Percentiles rank a stretch among this genome's conserved stretches.
Evolutionary conservation across 2,797 vertebrate species (phyloP).

Genomic region (Hypotaenidia okinawae): DNA sequence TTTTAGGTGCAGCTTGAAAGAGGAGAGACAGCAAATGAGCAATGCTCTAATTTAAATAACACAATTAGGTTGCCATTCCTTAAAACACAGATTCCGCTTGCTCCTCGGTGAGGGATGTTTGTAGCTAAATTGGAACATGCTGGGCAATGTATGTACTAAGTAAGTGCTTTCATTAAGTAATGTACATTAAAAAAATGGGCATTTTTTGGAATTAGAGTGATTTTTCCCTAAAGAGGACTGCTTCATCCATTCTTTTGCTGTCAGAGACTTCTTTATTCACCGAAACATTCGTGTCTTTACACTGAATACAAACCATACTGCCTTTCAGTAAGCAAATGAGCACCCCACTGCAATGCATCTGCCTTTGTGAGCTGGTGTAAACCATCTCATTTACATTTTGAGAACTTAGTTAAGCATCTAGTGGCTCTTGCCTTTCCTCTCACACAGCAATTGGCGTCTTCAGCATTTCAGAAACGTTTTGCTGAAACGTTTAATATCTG

Average conservation of each 20-base stretch:
- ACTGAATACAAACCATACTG: neutral
- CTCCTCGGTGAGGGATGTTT: neutral
- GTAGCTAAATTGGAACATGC: neutral
- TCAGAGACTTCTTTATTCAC: neutral
- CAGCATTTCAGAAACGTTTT: neutral
- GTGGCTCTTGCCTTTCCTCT: neutral
- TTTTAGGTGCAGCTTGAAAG: neutral
- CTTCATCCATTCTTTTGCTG: neutral
- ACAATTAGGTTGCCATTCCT: neutral
- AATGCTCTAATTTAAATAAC: neutral
- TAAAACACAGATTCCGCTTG: neutral
- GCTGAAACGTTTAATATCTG: neutral
- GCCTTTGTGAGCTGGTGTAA: neutral
- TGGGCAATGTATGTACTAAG: neutral
- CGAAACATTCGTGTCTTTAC: neutral
- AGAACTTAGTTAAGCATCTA: neutral
- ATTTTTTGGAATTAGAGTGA: neutral
- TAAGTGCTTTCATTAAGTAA: accelerated
- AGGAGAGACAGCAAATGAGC: neutral
- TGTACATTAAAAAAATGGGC: neutral
- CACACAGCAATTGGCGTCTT: neutral
- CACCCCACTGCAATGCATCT: neutral
- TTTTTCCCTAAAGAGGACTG: neutral
- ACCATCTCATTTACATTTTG: neutral
- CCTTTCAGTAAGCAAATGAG: neutral